These are phyloP conservation scores for Noctuana brunneofusca DNA, from an alignment of 2,888 invertebrate genomes.

Conservation along the genomic window DNA sequence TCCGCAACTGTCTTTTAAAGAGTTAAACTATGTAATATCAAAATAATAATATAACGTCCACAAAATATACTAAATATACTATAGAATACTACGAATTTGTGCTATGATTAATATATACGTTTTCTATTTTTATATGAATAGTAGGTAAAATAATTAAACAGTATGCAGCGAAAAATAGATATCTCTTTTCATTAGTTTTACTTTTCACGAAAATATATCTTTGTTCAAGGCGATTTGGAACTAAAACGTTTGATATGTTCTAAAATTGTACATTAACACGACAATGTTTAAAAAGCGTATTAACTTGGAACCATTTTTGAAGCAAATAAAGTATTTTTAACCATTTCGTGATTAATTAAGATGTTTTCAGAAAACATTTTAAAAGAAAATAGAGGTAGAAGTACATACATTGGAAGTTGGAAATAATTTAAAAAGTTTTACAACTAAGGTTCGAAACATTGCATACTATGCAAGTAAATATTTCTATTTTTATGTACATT, in stretches of 20 bases:
- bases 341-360: conserved; percentile 35
- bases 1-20: conserved; percentile 8
- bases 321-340: conserved; percentile 21
- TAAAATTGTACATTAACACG: conserved; percentile 52
- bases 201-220: conserved; percentile 67
- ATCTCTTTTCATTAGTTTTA: conserved; percentile 47
- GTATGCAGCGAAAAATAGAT: conserved; percentile 53
- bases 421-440: conserved; percentile 40
- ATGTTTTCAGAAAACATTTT: conserved; percentile 28
- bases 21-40: conserved; percentile 4
- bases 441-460: conserved; percentile 45
- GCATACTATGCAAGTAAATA: conserved; percentile 58
- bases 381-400: conserved; percentile 55
- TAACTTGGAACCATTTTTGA: background rate
- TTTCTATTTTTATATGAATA: conserved; percentile 37
- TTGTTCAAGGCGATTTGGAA: conserved; percentile 53
- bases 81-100: conserved; percentile 27
- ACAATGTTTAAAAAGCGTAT: conserved; percentile 18
- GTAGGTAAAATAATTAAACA: conserved; percentile 53
- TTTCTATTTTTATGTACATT: conserved; percentile 73
- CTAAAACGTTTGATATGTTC: conserved; percentile 69
- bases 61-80: background rate
- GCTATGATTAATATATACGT: conserved; percentile 38
- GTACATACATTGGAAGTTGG: conserved; percentile 47
- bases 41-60: background rate